phyloP scores from a whole-genome alignment of 2,888 invertebrate species.

The Torymus texanus region DNA sequence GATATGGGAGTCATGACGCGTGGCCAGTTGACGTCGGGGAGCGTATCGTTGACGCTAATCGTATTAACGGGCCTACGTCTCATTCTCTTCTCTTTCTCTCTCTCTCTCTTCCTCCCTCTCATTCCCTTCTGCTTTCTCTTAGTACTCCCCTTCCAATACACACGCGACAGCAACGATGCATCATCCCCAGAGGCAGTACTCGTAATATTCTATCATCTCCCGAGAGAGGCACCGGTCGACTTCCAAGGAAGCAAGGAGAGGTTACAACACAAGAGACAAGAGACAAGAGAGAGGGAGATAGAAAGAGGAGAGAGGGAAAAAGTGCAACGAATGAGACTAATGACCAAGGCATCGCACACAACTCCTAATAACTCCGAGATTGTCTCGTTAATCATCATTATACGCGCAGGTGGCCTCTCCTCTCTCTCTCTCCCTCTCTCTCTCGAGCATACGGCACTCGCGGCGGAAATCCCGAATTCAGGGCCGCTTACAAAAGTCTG shows the following conservation, averaged over 20 bases:
- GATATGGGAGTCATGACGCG: conserved; percentile 16
- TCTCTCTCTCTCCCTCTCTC: conserved; percentile 7
- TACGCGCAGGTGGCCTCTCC: conserved; percentile 42
- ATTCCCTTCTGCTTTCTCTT: background rate
- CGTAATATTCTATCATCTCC: conserved; percentile 58
- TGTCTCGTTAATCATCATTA: conserved; percentile 59
- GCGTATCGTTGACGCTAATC: conserved; percentile 54
- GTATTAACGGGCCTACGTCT: conserved; percentile 46
- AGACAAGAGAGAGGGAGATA: too few species aligned
- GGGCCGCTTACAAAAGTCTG: conserved; percentile 18
- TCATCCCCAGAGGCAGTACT: conserved; percentile 50
- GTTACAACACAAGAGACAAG: background rate
- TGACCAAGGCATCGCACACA: conserved; percentile 46
- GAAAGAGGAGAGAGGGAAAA: conserved; percentile 11
- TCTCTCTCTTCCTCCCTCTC: background rate
- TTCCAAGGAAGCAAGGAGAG: conserved; percentile 21
- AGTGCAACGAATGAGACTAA: conserved; percentile 55
- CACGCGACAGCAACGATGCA: conserved; percentile 52
- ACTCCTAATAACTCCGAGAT: conserved; percentile 56
- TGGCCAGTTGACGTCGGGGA: conserved; percentile 39
- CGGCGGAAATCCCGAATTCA: conserved; percentile 30
- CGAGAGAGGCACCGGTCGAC: conserved; percentile 8
- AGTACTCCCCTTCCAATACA: conserved; percentile 32
- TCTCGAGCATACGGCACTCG: background rate
- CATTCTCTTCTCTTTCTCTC: conserved; percentile 22